Conservation (phyloP, 2,888 invertebrate species). For the Colletes collaris region DNA sequence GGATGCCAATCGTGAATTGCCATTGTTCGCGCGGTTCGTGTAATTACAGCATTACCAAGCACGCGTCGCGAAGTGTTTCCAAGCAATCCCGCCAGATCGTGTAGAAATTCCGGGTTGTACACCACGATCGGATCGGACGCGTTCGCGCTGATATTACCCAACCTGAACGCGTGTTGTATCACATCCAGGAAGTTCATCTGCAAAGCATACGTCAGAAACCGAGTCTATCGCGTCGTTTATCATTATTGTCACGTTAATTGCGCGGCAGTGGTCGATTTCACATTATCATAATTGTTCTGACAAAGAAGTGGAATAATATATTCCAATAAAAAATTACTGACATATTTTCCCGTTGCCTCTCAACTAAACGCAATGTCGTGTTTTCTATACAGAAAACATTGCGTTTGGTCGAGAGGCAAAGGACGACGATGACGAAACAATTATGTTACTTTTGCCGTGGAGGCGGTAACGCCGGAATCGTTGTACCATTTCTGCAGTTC, state of each 20-base stretch:
- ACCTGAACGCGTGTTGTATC: slow-evolving; percentile 39
- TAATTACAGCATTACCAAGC: slow-evolving; percentile 56
- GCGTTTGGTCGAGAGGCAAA: no score
- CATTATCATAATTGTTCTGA: no score
- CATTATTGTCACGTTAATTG: not conserved
- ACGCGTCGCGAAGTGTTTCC: slow-evolving; percentile 54
- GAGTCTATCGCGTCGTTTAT: not conserved
- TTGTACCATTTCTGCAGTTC: slow-evolving; percentile 48
- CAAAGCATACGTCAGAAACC: slow-evolving; percentile 7
- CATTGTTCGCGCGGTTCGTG: slow-evolving; percentile 6
- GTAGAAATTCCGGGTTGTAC: slow-evolving; percentile 41
- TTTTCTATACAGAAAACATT: no score
- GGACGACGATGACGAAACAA: no score
- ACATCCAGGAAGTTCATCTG: slow-evolving; percentile 60
- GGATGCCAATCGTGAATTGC: not conserved
- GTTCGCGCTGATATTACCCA: slow-evolving; percentile 45
- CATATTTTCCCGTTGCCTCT: no score
- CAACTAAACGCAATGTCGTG: no score
- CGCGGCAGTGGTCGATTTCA: no score
- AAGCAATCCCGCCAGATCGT: slow-evolving; percentile 44
- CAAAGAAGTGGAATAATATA: no score
- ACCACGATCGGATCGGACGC: slow-evolving; percentile 46
- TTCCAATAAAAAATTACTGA: no score
- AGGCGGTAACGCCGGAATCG: not conserved
- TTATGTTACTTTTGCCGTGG: slow-evolving; percentile 33